Evolutionary conservation across 2,113 vertebrate genomes (phyloP).

Genomic region (Microcebus griseorufus): DNA sequence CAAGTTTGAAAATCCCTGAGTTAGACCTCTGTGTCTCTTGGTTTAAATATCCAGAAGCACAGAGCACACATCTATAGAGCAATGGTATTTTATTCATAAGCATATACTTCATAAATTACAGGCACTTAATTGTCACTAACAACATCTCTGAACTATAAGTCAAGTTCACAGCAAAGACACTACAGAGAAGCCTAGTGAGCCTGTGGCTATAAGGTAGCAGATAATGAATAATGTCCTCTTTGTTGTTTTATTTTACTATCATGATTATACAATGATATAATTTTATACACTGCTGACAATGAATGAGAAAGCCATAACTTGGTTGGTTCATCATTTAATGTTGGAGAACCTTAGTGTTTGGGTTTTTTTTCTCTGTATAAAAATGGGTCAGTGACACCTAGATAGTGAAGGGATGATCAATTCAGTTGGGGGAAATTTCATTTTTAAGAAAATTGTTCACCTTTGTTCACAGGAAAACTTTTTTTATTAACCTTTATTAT

Average conservation of each 20-base stretch:
- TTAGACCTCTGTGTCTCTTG: background rate
- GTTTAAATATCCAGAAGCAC: background rate
- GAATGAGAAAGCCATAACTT: background rate
- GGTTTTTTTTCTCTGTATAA: background rate
- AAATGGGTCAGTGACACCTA: background rate
- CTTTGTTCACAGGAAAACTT: background rate
- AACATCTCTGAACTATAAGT: background rate
- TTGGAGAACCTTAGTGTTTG: background rate
- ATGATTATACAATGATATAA: background rate
- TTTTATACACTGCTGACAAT: background rate
- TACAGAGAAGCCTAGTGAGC: background rate
- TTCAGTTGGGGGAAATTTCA: background rate
- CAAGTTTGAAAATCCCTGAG: background rate
- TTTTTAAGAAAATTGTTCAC: background rate
- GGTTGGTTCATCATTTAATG: background rate
- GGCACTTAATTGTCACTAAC: background rate
- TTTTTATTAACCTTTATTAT: background rate
- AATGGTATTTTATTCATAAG: background rate
- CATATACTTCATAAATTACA: background rate
- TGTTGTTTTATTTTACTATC: background rate
- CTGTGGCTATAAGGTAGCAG: background rate
- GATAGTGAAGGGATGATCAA: background rate
- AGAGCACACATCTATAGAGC: background rate
- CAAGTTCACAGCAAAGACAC: background rate
- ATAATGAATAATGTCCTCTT: background rate